Percentiles rank a stretch among this genome's conserved stretches.
Evolutionary conservation across 2,113 vertebrate genomes (phyloP).

Genomic region (Guaruba guarouba): DNA sequence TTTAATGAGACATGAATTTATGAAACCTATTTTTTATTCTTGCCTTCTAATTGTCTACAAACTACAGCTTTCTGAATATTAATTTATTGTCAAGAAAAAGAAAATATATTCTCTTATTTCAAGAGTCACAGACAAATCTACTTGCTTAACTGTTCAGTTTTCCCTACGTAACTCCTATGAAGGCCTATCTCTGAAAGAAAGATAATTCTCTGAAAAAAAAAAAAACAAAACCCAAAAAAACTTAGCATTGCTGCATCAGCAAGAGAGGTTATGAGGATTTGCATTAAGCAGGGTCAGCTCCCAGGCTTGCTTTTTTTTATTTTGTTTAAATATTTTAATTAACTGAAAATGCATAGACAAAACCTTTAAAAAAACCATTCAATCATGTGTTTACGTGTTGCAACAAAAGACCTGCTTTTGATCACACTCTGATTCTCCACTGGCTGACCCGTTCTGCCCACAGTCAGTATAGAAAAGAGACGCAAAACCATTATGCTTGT

Average conservation of each 20-base stretch:
- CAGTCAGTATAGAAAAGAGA: background rate
- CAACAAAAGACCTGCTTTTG: constrained; percentile 38
- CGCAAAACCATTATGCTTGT: background rate
- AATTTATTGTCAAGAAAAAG: background rate
- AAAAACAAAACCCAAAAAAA: background rate
- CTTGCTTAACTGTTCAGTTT: background rate
- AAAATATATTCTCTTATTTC: background rate
- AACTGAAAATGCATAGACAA: background rate
- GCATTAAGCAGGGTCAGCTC: background rate
- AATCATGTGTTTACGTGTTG: background rate
- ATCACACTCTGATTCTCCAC: background rate
- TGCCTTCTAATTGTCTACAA: background rate
- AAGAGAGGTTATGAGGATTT: background rate
- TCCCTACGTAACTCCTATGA: background rate
- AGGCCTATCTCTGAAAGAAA: background rate
- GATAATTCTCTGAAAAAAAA: background rate
- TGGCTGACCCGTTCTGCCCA: background rate
- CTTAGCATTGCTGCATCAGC: background rate
- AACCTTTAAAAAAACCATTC: background rate
- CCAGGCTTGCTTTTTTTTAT: background rate
- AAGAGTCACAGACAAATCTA: background rate
- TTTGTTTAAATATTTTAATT: constrained; percentile 44
- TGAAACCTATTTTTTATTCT: background rate
- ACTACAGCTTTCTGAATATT: background rate
- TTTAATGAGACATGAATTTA: background rate